Base-by-base conservation (phyloP, 2,888 invertebrate species). In the Ptychoptera albimana region DNA sequence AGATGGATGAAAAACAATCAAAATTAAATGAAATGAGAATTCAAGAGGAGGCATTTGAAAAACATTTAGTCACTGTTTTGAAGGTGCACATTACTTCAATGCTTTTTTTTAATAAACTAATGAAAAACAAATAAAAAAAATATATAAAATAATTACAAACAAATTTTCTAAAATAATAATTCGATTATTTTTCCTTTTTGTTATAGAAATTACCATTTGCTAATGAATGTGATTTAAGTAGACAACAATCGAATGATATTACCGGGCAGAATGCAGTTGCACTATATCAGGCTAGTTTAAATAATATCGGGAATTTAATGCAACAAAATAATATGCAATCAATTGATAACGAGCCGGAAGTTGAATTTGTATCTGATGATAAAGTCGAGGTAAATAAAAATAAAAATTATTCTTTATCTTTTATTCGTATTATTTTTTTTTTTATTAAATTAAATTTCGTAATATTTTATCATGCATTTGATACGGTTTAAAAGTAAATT, bases 11-110 rank as follows among this genome's bases (percentile, higher is more conserved):
- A 50, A 77, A 79, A 55, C 70, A 78, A 60, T 67, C 74, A 12
- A 77, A 77, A 56, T 56, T 79, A 41, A 77, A 77, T 49, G 78
- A 79, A 58, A 74, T 81, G 72, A 76, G 78, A 49, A 73, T 79
- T 51, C 80, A 80, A 52, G 82, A 82, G 53, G 81, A 81, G 40
- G 81, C 80, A 52, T 79, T 82, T 55, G 81, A 82, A 56, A 79
- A 80, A 55, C 80, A 81, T 60, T 61, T 82, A 46, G 80, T 80
- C 51, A 79, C 79, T 63, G 79, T 81, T 36, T 73, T 81, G 49
- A 79, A 80, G 57, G 79, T 78, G 60, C 65, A 64, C 58, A 42
- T 35, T 43, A 39, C 15, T 45, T 23, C 23, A 23, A 23, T 23
- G 23, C 7, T 23, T 23, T 23, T 23, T 23, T 23, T 23, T 23